Base-by-base conservation (phyloP, 2,113 vertebrate genomes). In the Nerophis ophidion region DNA sequence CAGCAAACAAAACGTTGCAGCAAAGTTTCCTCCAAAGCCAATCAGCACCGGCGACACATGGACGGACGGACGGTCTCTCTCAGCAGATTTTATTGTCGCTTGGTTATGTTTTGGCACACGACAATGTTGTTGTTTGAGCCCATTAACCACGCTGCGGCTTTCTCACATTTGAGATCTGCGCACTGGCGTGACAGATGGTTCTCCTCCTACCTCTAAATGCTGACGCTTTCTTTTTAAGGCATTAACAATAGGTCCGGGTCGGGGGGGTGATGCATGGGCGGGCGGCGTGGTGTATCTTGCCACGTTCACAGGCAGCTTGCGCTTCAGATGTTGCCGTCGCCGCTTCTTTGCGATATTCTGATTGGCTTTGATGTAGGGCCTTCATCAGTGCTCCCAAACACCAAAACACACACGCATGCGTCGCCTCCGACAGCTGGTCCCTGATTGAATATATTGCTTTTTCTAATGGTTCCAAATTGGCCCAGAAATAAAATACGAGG, bases 401-500 rank as follows among this genome's bases (percentile, higher is more conserved):
- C 52, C 19, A 65, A 73, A 73, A 67, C n/a, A 70, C 60, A 61
- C 56, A 7, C 48, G 1, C 63, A 42, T 63, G 52, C 61, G 36
- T 72, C 36, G 70, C 83, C 74, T 79, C 72, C 80, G 68, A 82
- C 84, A 88, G 81, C 83, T 80, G 77, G 70, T 85, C 76, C 66
- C 71, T 72, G 76, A 81, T 85, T 85, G 74, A 85, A 80, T 81
- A 82, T 80, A 80, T 82, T 77, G 85, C 81, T 84, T 83, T 56
- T 88, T 79, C 77, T 81, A 82, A 86, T 87, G 84, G 84, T 87
- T 87, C 65, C 78, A 57, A 72, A 75, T 87, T 86, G 84, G 82
- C 85, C 66, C 64, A 57, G 53, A 76, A 76, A 85, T 80, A 86
- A 85, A 86, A 73, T 55, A 79, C 68, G 72, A 81, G 71, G 48